Percentiles rank a stretch among this genome's conserved stretches.
These are phyloP conservation scores for Nesidiocoris tenuis DNA, from an alignment of 2,888 invertebrate species.

Conservation along the genomic window DNA sequence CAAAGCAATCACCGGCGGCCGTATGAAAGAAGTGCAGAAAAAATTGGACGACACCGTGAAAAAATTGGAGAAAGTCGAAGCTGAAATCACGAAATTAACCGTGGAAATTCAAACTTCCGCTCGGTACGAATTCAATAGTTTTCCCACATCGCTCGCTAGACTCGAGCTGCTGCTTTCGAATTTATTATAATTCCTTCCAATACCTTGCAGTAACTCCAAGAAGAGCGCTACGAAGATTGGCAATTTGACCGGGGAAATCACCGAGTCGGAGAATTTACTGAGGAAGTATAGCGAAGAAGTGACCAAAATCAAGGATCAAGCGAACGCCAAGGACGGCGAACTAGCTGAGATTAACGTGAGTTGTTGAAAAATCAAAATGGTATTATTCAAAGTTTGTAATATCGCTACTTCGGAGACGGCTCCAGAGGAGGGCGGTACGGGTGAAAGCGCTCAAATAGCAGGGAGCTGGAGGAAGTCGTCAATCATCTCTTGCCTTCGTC, in stretches of 20 bases:
- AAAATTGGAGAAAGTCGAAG: slow-evolving; percentile 70
- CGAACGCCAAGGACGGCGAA: slow-evolving; percentile 54
- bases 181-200: too few relatives aligned
- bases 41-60: slow-evolving; percentile 67
- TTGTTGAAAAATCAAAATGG: too few relatives aligned
- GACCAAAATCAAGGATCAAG: slow-evolving; percentile 55
- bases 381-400: too few relatives aligned
- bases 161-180: background rate
- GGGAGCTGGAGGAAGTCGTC: too few relatives aligned
- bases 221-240: slow-evolving; percentile 74
- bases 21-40: slow-evolving; percentile 70
- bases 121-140: slow-evolving; percentile 55
- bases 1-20: slow-evolving; percentile 66
- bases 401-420: too few relatives aligned
- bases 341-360: slow-evolving; percentile 50
- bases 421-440: too few relatives aligned
- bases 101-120: slow-evolving; percentile 69
- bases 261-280: slow-evolving; percentile 67
- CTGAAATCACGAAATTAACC: slow-evolving; percentile 66
- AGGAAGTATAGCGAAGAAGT: slow-evolving; percentile 52
- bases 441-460: too few relatives aligned
- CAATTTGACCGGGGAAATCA: slow-evolving; percentile 71
- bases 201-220: slow-evolving; percentile 68
- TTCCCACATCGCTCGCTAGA: background rate
- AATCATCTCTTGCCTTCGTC: too few relatives aligned